Evolutionary conservation across 2,888 invertebrate species (phyloP).

Genomic region (Callosobruchus maculatus): DNA sequence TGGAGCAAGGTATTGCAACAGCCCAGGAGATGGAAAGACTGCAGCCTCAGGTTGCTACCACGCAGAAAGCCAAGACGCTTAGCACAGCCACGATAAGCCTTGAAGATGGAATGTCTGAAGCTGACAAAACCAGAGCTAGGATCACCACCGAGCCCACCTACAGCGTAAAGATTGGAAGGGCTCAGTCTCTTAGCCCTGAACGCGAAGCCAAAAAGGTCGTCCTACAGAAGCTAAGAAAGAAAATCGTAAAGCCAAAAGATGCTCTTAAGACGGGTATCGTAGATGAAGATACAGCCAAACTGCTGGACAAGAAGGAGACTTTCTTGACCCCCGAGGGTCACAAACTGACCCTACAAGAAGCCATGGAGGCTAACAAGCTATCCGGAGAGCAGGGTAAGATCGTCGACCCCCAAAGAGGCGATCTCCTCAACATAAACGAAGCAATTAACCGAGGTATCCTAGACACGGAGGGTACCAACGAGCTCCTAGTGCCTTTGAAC

Average conservation of each 20-base stretch:
- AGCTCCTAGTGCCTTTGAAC: slow-evolving; percentile 74
- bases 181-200: slow-evolving; percentile 57
- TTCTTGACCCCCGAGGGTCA: slow-evolving; percentile 57
- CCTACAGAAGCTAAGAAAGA: slow-evolving; percentile 75
- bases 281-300: slow-evolving; percentile 69
- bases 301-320: slow-evolving; percentile 61
- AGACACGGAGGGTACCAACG: slow-evolving; percentile 72
- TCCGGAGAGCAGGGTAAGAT: slow-evolving; percentile 75
- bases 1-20: slow-evolving; percentile 40
- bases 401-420: slow-evolving; percentile 78
- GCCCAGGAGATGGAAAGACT: slow-evolving; percentile 20
- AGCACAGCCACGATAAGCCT: slow-evolving; percentile 42
- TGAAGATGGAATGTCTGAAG: slow-evolving; percentile 51
- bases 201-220: slow-evolving; percentile 65
- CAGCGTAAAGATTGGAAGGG: slow-evolving; percentile 60
- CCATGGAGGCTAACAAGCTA: slow-evolving; percentile 66
- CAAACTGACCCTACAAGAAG: slow-evolving; percentile 69
- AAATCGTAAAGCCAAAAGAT: slow-evolving; percentile 70
- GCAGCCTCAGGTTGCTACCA: slow-evolving; percentile 12
- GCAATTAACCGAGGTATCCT: slow-evolving; percentile 80
- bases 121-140: slow-evolving; percentile 57
- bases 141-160: slow-evolving; percentile 65
- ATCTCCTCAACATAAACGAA: slow-evolving; percentile 74
- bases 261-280: slow-evolving; percentile 77
- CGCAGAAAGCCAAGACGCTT: slow-evolving; percentile 32